A percentile compares a stretch with the other conserved stretches of the same genome.
Evolutionary conservation across 2,888 invertebrate genomes (phyloP).

Genomic region (Lordiphosa andalusiaca): DNA sequence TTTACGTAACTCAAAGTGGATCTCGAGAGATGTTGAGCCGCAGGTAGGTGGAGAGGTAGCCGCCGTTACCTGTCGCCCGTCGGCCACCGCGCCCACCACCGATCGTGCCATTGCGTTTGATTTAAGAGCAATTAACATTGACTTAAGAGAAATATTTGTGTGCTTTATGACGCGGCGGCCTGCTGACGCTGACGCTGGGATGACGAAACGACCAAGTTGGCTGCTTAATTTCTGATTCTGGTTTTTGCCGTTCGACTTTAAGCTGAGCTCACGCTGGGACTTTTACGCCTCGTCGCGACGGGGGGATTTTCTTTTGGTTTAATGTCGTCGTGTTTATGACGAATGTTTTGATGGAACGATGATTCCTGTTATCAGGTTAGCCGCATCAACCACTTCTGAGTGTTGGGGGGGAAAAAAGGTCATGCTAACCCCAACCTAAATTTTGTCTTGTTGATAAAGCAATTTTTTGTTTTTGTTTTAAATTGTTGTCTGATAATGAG

Average conservation of each 20-base stretch:
- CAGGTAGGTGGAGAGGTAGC: slow-evolving; percentile 2
- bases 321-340: slow-evolving; percentile 53
- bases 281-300: slow-evolving; percentile 34
- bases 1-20: slow-evolving; percentile 58
- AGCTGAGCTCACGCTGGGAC: slow-evolving; percentile 61
- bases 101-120: slow-evolving; percentile 62
- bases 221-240: not conserved
- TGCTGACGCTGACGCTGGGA: slow-evolving; percentile 22
- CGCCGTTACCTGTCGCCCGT: slow-evolving; percentile 37
- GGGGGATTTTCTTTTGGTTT: slow-evolving; percentile 45
- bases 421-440: slow-evolving; percentile 29
- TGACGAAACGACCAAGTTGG: slow-evolving; percentile 46
- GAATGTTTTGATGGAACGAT: slow-evolving; percentile 26
- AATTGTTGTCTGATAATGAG: slow-evolving; percentile 23
- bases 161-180: slow-evolving; percentile 58
- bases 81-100: slow-evolving; percentile 4
- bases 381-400: slow-evolving; percentile 19
- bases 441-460: slow-evolving; percentile 4
- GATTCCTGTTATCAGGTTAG: slow-evolving; percentile 7
- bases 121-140: slow-evolving; percentile 72
- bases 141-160: slow-evolving; percentile 68
- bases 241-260: slow-evolving; percentile 15
- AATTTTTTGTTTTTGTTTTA: slow-evolving; percentile 23
- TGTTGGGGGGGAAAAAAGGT: slow-evolving; percentile 24
- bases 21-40: slow-evolving; percentile 18